Evolutionary conservation across 2,113 vertebrate species (phyloP), one percentile per base, ranked within the genome.

Genomic region (Sphyrna mokarran): DNA sequence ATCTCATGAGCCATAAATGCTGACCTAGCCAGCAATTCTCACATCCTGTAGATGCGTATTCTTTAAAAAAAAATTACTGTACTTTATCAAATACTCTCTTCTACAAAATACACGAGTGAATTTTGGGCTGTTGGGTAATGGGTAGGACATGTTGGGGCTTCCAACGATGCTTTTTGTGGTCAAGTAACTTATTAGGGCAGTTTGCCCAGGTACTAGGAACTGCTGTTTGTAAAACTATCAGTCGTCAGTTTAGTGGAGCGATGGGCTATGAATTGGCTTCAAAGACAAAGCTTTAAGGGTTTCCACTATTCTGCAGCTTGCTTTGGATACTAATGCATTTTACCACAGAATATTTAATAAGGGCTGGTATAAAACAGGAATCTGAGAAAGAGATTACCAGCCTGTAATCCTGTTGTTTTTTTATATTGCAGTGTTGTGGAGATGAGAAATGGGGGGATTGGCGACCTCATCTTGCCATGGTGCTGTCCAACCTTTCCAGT

Each of bases 361-460:
- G n/a, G 89, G 20, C 58, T 18, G 33, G 58, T 66, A 66, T 66
- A 20, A 37, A 91, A 66, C 29, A 68, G 33, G 87, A 61, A 68
- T 13, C n/a, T 66, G 18, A 16, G n/a, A 16, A 86, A 54, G 78
- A 8, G 23, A 40, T 63, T 95, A 10, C 78, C 43, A 7, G 63
- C 66, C 40, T 68, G 40, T 86, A 18, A 43, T 18, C 22, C n/a
- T 68, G 1, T 43, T 95, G 54, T 10, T 43, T 94, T 78, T 48
- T 13, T 96, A 96, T 85, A 66, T 96, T 96, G 23, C 96, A 99
- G 99, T 99, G 98, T 96, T 99, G 99, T 94, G 99, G 99, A 96
- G 99, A 99, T 94, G 99, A 99, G 97, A 99, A 99, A 96, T 99
- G 99, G 99, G 99, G 99, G 5, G 99, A 99, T 96, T 99, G 99